Conservation (phyloP, 2,113 vertebrate genomes). For the Haemorhous mexicanus region DNA sequence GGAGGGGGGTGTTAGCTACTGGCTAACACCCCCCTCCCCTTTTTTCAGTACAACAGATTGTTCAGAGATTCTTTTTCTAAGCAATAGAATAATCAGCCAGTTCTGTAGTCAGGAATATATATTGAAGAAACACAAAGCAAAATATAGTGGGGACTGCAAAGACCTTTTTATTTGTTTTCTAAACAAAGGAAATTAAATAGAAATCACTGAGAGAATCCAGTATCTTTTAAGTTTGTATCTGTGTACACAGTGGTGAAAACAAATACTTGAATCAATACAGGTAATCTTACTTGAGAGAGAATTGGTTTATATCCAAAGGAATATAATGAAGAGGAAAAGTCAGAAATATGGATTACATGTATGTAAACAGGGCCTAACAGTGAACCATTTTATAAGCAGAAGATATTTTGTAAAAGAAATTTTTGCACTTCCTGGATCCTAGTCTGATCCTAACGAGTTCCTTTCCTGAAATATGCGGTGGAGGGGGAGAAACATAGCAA, state of each 20-base stretch:
- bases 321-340: not conserved
- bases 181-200: not conserved
- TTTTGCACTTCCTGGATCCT: not conserved
- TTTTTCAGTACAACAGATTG: not conserved
- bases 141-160: not conserved
- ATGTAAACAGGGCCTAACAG: not conserved
- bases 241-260: not conserved
- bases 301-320: not conserved
- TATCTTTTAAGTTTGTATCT: not conserved
- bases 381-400: not conserved
- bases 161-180: not conserved
- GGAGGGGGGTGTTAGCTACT: not conserved
- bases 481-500: not conserved
- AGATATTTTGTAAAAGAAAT: not conserved
- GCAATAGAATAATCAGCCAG: not conserved
- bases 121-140: not conserved
- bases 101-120: not conserved
- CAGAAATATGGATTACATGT: not conserved
- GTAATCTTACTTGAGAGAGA: not conserved
- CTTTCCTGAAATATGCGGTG: not conserved
- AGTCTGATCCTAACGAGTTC: not conserved
- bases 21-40: rapidly evolving
- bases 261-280: not conserved
- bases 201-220: not conserved
- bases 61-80: not conserved